Percentiles rank a stretch among this genome's conserved stretches.
These are phyloP conservation scores for Philaenus spumarius DNA, from an alignment of 1,140 invertebrate genomes.

Conservation along the genomic window DNA sequence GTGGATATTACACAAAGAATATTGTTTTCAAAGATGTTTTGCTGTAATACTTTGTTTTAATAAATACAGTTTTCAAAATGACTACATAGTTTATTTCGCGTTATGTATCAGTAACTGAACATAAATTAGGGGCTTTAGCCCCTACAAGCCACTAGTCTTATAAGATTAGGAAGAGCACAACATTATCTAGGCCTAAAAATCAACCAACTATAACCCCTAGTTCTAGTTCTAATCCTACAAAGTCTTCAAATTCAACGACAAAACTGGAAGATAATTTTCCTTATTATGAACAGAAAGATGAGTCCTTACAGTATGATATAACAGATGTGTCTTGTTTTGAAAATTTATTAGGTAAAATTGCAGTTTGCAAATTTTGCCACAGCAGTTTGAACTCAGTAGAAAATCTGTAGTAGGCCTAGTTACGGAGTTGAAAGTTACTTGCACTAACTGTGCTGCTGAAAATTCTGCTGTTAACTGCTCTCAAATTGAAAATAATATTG, in stretches of 20 bases:
- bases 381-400: background rate
- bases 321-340: background rate
- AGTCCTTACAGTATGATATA: background rate
- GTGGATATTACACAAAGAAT: no score
- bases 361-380: background rate
- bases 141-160: no score
- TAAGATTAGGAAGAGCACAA: background rate
- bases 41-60: no score
- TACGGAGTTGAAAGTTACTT: constrained; percentile 3
- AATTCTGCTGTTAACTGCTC: background rate
- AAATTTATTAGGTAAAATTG: background rate
- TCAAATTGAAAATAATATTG: background rate
- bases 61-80: no score
- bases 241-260: background rate
- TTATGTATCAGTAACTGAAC: no score
- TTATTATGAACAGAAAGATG: constrained; percentile 7
- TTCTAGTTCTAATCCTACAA: background rate
- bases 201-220: background rate
- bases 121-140: no score
- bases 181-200: background rate
- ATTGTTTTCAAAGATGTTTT: no score
- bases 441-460: background rate
- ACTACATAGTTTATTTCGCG: no score
- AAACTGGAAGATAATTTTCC: constrained; percentile 2
- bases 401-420: constrained; percentile 1